A percentile compares a stretch with the other conserved stretches of the same genome.
Evolutionary conservation across 2,888 invertebrate genomes (phyloP).

Genomic region (Hoplodrina ambigua): DNA sequence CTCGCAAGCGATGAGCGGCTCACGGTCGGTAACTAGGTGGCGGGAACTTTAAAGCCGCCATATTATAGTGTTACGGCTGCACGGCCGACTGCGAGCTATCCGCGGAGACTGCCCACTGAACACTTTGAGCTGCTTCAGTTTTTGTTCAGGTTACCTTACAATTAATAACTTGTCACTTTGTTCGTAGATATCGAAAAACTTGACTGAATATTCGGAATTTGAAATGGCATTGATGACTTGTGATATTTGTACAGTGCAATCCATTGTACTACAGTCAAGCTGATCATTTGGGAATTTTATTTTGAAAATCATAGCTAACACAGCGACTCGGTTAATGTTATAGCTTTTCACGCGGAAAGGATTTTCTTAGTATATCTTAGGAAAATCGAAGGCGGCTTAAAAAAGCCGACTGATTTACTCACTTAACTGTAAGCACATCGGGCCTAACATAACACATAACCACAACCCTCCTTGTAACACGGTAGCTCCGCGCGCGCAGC

Average conservation of each 20-base stretch:
- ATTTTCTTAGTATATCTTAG: not conserved
- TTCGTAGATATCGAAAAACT: too few relatives aligned
- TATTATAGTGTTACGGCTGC: conserved; percentile 31
- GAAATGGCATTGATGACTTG: too few relatives aligned
- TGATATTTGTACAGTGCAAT: too few relatives aligned
- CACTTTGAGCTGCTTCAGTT: conserved; percentile 30
- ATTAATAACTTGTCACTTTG: too few relatives aligned
- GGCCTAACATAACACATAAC: too few relatives aligned
- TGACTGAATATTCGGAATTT: too few relatives aligned
- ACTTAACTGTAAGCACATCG: not conserved
- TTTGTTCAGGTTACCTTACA: not conserved
- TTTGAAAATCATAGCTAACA: too few relatives aligned
- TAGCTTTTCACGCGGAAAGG: not conserved
- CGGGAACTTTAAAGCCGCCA: conserved; percentile 43
- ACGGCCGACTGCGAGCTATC: conserved; percentile 7
- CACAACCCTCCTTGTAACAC: not conserved
- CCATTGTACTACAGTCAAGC: too few relatives aligned
- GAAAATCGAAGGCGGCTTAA: not conserved
- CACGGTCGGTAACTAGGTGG: conserved; percentile 21
- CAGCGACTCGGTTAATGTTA: not conserved
- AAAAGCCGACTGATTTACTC: not conserved
- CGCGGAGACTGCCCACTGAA: not conserved
- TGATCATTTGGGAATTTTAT: too few relatives aligned
- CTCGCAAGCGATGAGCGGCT: conserved; percentile 10
- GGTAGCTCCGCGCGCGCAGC: not conserved